Evolutionary conservation across 2,797 vertebrate species (phyloP).

Genomic region (Tolypeutes matacus): DNA sequence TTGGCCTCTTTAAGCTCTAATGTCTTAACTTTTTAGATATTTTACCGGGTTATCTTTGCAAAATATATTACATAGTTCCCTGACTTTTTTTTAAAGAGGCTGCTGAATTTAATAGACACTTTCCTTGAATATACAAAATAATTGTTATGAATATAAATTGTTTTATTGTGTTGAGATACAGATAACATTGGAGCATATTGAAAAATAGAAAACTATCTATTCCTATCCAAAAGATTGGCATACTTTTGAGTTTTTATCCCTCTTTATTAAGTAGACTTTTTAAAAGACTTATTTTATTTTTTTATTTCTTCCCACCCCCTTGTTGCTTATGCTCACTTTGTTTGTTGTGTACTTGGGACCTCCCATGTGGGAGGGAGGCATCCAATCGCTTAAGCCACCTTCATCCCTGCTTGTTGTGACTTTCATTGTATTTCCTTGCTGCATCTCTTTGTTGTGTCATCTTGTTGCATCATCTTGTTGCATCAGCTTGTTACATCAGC

Average conservation of each 20-base stretch:
- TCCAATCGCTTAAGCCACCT: no score
- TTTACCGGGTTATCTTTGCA: slow-evolving; percentile 47
- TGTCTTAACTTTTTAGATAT: slow-evolving; percentile 5
- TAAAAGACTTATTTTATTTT: neutral
- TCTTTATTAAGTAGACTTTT: neutral
- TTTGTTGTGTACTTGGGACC: no score
- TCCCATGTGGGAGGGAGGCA: no score
- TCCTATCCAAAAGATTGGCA: neutral
- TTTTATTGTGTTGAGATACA: neutral
- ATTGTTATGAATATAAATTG: neutral
- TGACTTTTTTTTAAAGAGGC: neutral
- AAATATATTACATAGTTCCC: neutral
- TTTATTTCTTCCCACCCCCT: no score
- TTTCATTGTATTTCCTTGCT: no score
- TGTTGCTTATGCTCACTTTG: no score
- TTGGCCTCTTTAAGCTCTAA: neutral
- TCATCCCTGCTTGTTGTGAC: no score
- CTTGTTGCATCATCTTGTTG: no score
- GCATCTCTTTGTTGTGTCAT: no score
- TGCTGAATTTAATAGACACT: neutral
- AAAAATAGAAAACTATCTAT: slow-evolving; percentile 32
- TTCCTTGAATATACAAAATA: slow-evolving; percentile 28
- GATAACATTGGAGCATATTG: neutral
- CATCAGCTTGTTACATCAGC: no score
- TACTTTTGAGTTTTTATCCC: neutral